Conservation (phyloP, 2,797 vertebrate species). For the Microhierax caerulescens region DNA sequence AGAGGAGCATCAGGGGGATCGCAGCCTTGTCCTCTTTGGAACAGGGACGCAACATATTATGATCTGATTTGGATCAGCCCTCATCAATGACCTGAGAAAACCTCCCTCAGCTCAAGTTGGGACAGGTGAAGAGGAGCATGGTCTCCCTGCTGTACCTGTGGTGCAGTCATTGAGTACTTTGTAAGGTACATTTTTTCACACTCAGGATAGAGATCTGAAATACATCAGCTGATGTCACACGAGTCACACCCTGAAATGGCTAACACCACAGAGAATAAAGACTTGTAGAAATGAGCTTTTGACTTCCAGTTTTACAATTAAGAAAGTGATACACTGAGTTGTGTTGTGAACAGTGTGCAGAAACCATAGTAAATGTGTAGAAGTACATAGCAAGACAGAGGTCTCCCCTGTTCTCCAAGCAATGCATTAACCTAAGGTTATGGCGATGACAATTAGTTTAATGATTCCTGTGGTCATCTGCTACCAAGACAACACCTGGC, state of each 20-base stretch:
- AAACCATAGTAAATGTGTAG: not conserved
- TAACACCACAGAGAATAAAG: not conserved
- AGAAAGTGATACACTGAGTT: not conserved
- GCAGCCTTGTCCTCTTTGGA: not conserved
- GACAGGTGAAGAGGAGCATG: not conserved
- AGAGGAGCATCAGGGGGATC: accelerated
- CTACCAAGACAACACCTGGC: not conserved
- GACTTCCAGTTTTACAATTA: not conserved
- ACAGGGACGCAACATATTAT: accelerated
- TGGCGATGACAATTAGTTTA: not conserved
- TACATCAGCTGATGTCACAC: no score
- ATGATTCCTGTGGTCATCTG: not conserved
- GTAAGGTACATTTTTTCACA: not conserved
- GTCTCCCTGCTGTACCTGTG: not conserved
- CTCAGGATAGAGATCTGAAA: not conserved
- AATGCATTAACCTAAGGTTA: not conserved
- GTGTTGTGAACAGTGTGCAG: not conserved
- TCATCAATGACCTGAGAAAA: not conserved
- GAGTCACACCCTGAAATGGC: not conserved
- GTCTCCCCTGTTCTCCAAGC: not conserved
- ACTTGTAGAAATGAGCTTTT: not conserved
- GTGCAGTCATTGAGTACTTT: not conserved
- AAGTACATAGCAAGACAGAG: not conserved
- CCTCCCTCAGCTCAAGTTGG: not conserved
- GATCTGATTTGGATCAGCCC: not conserved